A percentile compares a stretch with the other conserved stretches of the same genome.
These are phyloP conservation scores for Apamea anceps DNA, from an alignment of 2,888 invertebrate species.

Conservation along the genomic window DNA sequence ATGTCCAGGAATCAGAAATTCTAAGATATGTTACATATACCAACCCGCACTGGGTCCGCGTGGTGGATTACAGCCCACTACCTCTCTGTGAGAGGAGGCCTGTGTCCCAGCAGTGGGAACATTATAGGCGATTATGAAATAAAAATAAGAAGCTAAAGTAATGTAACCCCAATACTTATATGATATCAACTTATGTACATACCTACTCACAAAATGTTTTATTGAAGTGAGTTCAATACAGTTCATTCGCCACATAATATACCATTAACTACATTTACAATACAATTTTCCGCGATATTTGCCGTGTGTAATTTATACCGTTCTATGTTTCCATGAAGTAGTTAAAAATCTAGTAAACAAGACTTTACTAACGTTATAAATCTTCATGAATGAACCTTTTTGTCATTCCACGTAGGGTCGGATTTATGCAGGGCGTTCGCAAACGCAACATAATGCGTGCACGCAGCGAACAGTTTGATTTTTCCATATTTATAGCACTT, in stretches of 20 bases:
- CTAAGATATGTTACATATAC: too few relatives aligned
- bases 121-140: too few relatives aligned
- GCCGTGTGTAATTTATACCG: constrained; percentile 36
- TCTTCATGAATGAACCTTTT: constrained; percentile 83
- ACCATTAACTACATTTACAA: constrained; percentile 13
- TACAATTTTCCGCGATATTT: constrained; percentile 41
- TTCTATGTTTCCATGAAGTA: constrained; percentile 73
- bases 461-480: constrained; percentile 62
- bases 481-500: constrained; percentile 76
- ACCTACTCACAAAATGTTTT: not conserved
- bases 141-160: not conserved
- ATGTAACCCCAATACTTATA: not conserved
- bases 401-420: constrained; percentile 77
- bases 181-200: not conserved
- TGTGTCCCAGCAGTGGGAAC: not conserved
- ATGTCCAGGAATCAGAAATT: too few relatives aligned
- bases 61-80: too few relatives aligned
- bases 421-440: constrained; percentile 69
- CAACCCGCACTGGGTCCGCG: too few relatives aligned
- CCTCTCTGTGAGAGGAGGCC: too few relatives aligned
- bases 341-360: constrained; percentile 72
- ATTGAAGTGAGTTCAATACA: not conserved
- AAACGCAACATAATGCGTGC: constrained; percentile 70
- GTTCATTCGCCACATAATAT: not conserved
- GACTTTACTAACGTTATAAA: constrained; percentile 77